phyloP scores from a whole-genome alignment of 2,113 vertebrate genomes.

The Seriola aureovittata region DNA sequence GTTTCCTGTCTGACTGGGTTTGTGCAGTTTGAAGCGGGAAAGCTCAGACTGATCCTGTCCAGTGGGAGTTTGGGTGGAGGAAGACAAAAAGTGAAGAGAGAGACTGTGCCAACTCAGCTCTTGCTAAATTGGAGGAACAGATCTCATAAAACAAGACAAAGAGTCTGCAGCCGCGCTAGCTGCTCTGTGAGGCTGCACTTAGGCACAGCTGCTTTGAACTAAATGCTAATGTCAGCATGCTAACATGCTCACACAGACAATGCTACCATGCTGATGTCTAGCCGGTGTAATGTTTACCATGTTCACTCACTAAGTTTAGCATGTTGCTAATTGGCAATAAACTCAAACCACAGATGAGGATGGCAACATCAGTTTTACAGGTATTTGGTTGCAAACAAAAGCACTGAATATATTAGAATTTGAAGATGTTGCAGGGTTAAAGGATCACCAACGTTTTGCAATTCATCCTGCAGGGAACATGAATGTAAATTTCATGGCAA shows the following conservation, averaged over 20 bases:
- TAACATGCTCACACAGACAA: background rate
- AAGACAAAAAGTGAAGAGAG: background rate
- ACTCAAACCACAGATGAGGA: no score
- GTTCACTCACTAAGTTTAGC: background rate
- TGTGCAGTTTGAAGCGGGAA: background rate
- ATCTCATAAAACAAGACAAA: background rate
- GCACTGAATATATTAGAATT: no score
- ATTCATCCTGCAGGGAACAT: background rate
- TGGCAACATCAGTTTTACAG: no score
- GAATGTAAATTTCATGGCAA: background rate
- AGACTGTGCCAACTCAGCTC: background rate
- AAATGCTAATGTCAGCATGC: background rate
- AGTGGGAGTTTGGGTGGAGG: background rate
- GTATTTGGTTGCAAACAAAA: no score
- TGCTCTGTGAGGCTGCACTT: background rate
- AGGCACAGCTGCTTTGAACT: background rate
- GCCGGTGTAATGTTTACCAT: background rate
- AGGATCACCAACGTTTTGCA: background rate
- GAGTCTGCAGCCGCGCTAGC: background rate
- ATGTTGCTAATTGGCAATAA: background rate
- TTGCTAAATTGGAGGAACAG: background rate
- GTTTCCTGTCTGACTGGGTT: background rate
- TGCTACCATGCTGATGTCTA: background rate
- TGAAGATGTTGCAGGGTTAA: no score
- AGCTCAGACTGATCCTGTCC: background rate